phyloP scores from a whole-genome alignment of 2,888 invertebrate species.

The Epinotia nisella region DNA sequence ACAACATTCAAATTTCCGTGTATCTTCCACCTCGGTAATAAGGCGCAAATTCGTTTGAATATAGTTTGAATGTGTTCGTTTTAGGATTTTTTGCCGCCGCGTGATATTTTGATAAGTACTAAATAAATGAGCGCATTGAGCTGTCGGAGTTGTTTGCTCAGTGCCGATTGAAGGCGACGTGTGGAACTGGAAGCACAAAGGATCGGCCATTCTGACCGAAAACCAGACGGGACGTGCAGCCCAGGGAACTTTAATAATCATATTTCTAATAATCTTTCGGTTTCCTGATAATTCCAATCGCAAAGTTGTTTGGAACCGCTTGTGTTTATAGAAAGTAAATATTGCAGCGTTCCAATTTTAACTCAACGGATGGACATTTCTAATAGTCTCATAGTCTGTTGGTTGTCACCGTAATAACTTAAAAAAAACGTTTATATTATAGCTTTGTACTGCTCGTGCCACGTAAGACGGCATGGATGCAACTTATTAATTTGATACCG shows the following conservation, averaged over 20 bases:
- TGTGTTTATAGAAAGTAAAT: background rate
- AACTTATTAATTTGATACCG: too few relatives aligned
- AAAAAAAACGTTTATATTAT: too few relatives aligned
- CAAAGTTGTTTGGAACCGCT: background rate
- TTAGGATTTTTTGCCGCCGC: conserved; percentile 53
- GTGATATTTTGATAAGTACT: conserved; percentile 77
- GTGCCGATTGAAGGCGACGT: conserved; percentile 55
- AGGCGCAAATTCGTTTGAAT: conserved; percentile 52
- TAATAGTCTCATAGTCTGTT: too few relatives aligned
- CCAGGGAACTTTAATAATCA: conserved; percentile 27
- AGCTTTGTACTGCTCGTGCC: too few relatives aligned
- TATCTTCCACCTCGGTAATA: conserved; percentile 50
- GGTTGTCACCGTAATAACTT: too few relatives aligned
- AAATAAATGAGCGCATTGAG: conserved; percentile 82
- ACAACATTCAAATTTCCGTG: conserved; percentile 50
- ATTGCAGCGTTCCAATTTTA: background rate
- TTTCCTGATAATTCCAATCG: background rate
- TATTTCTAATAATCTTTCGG: conserved; percentile 8
- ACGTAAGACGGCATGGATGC: too few relatives aligned
- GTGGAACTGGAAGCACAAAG: conserved; percentile 56
- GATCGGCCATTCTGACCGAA: conserved; percentile 60
- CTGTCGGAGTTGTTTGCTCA: conserved; percentile 77
- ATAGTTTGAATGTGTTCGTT: conserved; percentile 42
- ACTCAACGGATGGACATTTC: too few relatives aligned
- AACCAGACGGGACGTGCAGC: conserved; percentile 56